Evolutionary conservation across 2,113 vertebrate species (phyloP).

Genomic region (Apodemus sylvaticus): DNA sequence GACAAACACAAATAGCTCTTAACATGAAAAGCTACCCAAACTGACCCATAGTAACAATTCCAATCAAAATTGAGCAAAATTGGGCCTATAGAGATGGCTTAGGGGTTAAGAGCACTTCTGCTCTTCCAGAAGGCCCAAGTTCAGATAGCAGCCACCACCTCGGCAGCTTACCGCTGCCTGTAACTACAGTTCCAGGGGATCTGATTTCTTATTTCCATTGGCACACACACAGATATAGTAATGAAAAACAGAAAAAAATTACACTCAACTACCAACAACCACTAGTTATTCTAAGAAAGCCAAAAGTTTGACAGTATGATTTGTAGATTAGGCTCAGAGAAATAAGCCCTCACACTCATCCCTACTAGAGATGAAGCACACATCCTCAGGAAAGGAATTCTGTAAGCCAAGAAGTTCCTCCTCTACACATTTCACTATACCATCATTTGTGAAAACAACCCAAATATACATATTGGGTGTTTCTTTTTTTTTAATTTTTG

Average conservation of each 20-base stretch:
- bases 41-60: slow-evolving; percentile 9
- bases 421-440: neutral
- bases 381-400: neutral
- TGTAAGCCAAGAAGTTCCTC: neutral
- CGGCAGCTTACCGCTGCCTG: neutral
- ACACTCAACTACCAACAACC: neutral
- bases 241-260: neutral
- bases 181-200: neutral
- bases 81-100: neutral
- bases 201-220: neutral
- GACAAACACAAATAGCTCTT: slow-evolving; percentile 8
- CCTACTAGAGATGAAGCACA: neutral
- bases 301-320: neutral
- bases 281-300: neutral
- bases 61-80: slow-evolving; percentile 3
- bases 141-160: neutral
- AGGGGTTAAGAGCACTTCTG: neutral
- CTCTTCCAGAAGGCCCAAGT: neutral
- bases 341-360: neutral
- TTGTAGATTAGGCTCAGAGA: neutral
- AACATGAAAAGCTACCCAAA: slow-evolving; percentile 30
- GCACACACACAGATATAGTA: neutral
- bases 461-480: neutral
- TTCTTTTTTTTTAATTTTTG: neutral
- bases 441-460: slow-evolving; percentile 38